A percentile compares a stretch with the other conserved stretches of the same genome.
These are phyloP conservation scores for Cyanoliseus patagonus DNA, from an alignment of 2,113 vertebrate species.

Conservation along the genomic window DNA sequence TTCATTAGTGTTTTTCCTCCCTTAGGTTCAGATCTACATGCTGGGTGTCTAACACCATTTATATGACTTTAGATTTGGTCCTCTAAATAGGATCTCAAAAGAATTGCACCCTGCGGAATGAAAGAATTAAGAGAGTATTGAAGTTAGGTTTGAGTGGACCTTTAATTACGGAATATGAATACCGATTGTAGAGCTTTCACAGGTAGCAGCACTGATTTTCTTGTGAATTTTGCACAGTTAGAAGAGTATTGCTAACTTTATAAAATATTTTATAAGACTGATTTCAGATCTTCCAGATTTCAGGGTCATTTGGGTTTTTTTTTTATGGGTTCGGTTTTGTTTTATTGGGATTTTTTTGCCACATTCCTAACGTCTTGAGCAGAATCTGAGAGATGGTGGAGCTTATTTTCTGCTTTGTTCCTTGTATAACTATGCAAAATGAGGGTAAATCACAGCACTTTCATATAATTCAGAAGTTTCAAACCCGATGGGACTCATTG, in stretches of 20 bases:
- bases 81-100: neutral
- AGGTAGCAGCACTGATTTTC: constrained; percentile 12
- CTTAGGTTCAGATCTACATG: neutral
- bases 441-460: neutral
- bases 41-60: neutral
- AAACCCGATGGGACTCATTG: neutral
- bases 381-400: neutral
- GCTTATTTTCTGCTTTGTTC: neutral
- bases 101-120: neutral
- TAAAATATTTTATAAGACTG: neutral
- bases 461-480: neutral
- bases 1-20: neutral
- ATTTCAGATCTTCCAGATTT: constrained; percentile 34
- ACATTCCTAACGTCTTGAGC: neutral
- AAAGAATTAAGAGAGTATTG: neutral
- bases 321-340: neutral
- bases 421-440: constrained; percentile 56
- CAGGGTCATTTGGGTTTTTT: neutral
- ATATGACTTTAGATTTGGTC: neutral
- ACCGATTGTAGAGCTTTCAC: neutral
- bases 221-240: constrained; percentile 47
- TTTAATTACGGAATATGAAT: neutral
- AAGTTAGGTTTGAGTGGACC: neutral
- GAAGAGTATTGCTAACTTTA: constrained; percentile 8
- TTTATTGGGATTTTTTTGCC: neutral